Base-by-base conservation (phyloP, 2,113 vertebrate species). In the Larimichthys polyactis region DNA sequence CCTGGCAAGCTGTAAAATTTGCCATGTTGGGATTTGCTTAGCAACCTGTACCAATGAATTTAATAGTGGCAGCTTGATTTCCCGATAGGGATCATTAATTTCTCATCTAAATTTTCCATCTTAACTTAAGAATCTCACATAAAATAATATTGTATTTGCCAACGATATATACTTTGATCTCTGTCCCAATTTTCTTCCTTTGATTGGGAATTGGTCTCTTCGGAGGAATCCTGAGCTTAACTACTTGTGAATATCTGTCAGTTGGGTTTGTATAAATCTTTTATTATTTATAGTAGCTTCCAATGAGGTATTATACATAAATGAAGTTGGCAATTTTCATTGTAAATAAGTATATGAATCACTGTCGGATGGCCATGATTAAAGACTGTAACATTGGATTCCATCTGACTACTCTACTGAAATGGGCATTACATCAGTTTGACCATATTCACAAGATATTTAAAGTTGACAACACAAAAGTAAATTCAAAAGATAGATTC, bases 11-110 rank as follows among this genome's bases (percentile, higher is more conserved):
- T 66, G 44, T 60, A 17, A 72, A 81, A 73, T 72, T 67, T 46
- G 55, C 59, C 27, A 32, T 52, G 58, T 32, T 62, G 14, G 8
- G 8, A 16, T 48, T 71, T 66, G 17, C 65, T 57, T 22, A 20
- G 48, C 29, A 67, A 75, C 58, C 69, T 59, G 63, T 17, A 44
- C 20, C 7, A 27, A 40, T 24, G 44, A 66, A 75, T 66, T 16
- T 22, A 19, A 75, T 5, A 46, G 46, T 29, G 19, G 64, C 11
- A 48, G 57, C 32, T 12, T 76, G 73, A 84, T 84, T 87, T 84
- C 85, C 78, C 78, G 32, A 57, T 40, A 78, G 81, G 67, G 24
- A 36, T 78, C 69, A 72, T 87, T 75, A 87, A 57, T 1, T 4
- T 63, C 75, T 58, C 4, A 44, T 66, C 22, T 12, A 5, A 2